Base-by-base conservation (phyloP, 2,113 vertebrate species). In the Rafetus swinhoei region DNA sequence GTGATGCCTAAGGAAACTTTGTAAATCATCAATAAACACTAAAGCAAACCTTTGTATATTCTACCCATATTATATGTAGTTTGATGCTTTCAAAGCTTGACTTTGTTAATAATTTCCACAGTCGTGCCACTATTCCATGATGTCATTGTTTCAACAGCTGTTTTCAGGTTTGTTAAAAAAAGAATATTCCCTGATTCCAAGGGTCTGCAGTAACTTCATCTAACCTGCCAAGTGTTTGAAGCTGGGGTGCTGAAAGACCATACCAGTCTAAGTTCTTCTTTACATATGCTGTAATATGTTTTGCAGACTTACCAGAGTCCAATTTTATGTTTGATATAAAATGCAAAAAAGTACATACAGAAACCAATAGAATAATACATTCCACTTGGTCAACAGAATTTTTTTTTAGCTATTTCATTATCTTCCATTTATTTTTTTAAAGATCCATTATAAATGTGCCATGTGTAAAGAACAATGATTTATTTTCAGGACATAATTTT, bases 91-190 rank as follows among this genome's bases (percentile, higher is more conserved):
- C 94, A 93, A 94, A 97, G 95, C 95, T 88, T 95, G 82, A 94
- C 88, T 96, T 97, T 72, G 91, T 93, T 96, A 97, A 97, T 95
- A 95, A 96, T 98, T 98, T 97, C 93, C 95, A 97, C 83, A 95
- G 96, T 91, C 82, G 72, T 92, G 94, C 95, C 95, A 93, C 90
- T 89, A 94, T 95, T 97, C 92, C 95, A 96, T 97, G 97, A 98
- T 85, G 95, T 98, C 97, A 98, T 84, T 98, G 97, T 98, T 98
- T 97, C 97, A 97, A 97, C 98, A 98, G 98, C 98, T 97, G 98
- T 96, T 97, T 97, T 97, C 60, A 95, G 94, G 93, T 95, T 96
- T 91, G 59, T 82, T 54, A 54, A 22, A 94, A 96, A 89, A 94
- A 89, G 59, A 96, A 88, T 84, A 96, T 89, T 95, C 86, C 69